phyloP scores from a whole-genome alignment of 2,797 vertebrate genomes.

The Hydrophis major region DNA sequence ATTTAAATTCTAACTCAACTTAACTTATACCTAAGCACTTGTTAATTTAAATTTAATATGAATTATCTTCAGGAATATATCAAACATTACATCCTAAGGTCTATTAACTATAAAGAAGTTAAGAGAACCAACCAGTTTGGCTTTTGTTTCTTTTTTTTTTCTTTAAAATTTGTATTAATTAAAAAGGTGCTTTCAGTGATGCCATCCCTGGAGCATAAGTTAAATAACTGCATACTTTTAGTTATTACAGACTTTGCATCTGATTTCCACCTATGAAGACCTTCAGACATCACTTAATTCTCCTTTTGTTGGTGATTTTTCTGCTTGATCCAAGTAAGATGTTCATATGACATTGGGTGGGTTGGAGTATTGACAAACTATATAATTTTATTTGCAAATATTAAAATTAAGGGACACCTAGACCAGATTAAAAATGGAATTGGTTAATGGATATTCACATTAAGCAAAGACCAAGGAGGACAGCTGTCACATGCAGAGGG shows the following conservation, averaged over 20 bases:
- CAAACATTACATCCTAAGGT: neutral
- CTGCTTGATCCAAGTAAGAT: slow-evolving; percentile 1
- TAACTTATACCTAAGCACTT: neutral
- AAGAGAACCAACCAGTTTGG: neutral
- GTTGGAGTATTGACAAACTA: neutral
- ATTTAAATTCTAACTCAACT: neutral
- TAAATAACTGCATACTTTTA: neutral
- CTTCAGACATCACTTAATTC: neutral
- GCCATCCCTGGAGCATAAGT: neutral
- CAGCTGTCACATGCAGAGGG: neutral
- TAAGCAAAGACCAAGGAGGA: neutral
- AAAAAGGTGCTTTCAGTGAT: neutral
- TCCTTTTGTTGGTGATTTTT: neutral
- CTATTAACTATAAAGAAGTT: neutral
- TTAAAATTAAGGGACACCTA: neutral
- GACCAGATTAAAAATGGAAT: neutral
- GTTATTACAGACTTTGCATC: neutral
- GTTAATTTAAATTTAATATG: neutral
- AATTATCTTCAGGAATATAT: neutral
- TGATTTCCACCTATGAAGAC: neutral
- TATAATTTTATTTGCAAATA: neutral
- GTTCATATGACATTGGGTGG: neutral
- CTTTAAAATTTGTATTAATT: neutral
- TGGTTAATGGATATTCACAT: neutral
- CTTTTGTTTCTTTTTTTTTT: neutral